Base-by-base conservation (phyloP, 2,797 vertebrate genomes). In the Falco naumanni region DNA sequence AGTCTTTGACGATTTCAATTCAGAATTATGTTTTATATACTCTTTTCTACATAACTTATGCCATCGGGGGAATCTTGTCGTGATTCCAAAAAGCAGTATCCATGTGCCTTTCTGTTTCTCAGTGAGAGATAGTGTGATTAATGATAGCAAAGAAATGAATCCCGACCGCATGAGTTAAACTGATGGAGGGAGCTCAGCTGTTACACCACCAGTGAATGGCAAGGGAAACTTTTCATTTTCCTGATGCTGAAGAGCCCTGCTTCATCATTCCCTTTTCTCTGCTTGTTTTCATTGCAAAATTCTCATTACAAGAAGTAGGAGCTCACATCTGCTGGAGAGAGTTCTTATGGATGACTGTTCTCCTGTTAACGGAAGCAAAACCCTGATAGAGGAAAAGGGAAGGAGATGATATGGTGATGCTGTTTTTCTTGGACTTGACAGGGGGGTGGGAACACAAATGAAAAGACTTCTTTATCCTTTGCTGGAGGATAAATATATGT, bases 181-280 rank as follows among this genome's bases (percentile, higher is more conserved):
- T 93, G 75, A 90, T 84, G 83, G 85, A 37, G 83, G 85, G 37
- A 89, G 66, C 74, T 95, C 84, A 93, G 89, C 90, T 95, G 77
- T 87, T 94, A 80, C 16, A 82, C 51, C 74, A 61, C 80, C 61
- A 51, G 43, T 72, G 89, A 95, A 93, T 92, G 77, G 63, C 69
- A 90, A 74, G 33, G 51, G 77, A 94, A 88, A 91, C 90, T 79
- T 94, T 84, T 80, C 33, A 84, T 95, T 70, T 95, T 94, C 47
- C 60, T 89, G 74, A 57, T 2, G 22, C 75, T 86, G 80, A 90
- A 91, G 74, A 92, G 85, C 51, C 8, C 74, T 89, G 51, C 74
- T 94, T 95, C 83, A 87, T 95, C 83, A 92, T 93, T 39, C 56
- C 60, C 51, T 76, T 93, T 93, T 94, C 86, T 94, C 66, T 90